Evolutionary conservation across 2,797 vertebrate genomes (phyloP).

Genomic region (Trematomus bernacchii): DNA sequence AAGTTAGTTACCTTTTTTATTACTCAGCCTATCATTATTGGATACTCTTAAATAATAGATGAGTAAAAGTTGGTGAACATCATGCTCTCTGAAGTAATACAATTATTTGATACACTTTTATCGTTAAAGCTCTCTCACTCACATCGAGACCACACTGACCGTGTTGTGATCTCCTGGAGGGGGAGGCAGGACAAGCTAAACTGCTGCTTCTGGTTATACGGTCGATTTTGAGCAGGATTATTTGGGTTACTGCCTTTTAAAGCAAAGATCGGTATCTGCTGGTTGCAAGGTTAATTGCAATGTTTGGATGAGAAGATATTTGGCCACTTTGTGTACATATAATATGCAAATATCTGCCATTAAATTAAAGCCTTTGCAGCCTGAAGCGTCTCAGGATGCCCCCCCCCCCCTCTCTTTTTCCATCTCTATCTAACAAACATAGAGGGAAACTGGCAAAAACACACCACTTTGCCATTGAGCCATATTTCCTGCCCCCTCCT

Average conservation of each 20-base stretch:
- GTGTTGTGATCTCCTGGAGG: background rate
- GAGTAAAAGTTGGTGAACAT: background rate
- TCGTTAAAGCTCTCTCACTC: constrained; percentile 1
- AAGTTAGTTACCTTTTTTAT: too few species aligned
- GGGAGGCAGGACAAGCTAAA: background rate
- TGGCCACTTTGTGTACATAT: constrained; percentile 68
- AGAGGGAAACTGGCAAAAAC: constrained; percentile 61
- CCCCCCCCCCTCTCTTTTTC: constrained; percentile 14
- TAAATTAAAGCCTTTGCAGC: constrained; percentile 68
- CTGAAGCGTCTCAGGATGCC: constrained; percentile 46
- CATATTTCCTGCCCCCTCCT: constrained; percentile 79
- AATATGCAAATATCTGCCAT: constrained; percentile 72
- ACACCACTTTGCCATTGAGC: constrained; percentile 70
- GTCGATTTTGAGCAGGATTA: constrained; percentile 11
- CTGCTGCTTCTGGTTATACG: constrained; percentile 24
- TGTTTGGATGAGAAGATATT: constrained; percentile 54
- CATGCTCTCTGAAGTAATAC: background rate
- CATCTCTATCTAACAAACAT: constrained; percentile 52
- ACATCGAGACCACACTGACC: background rate
- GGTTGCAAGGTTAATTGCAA: constrained; percentile 20
- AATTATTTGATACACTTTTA: constrained; percentile 4
- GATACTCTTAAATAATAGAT: background rate
- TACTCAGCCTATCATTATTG: too few species aligned
- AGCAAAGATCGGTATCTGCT: constrained; percentile 50
- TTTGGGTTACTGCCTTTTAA: constrained; percentile 26